These are phyloP conservation scores for Megaceryle alcyon DNA, from an alignment of 2,797 vertebrate species.

Conservation along the genomic window DNA sequence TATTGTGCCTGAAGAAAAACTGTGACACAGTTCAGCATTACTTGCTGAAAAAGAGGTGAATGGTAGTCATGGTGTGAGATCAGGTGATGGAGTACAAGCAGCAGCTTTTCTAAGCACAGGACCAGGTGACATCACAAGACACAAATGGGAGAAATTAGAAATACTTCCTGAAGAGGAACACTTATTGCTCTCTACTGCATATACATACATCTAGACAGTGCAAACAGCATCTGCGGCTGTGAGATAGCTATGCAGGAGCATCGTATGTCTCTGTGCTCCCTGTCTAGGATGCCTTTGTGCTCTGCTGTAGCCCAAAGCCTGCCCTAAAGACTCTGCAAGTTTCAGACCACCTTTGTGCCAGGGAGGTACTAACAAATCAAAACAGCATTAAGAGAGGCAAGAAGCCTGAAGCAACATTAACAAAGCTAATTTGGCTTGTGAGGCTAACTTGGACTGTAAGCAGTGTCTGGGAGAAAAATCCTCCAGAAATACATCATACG, in stretches of 20 bases:
- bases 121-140: not conserved
- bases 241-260: not conserved
- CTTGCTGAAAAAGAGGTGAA: not conserved
- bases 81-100: not conserved
- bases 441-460: not conserved
- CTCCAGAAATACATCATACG: not conserved
- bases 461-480: not conserved
- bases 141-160: not conserved
- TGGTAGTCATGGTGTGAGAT: not conserved
- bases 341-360: not conserved
- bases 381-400: not conserved
- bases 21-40: not conserved
- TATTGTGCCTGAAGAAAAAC: not conserved
- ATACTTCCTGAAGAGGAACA: not conserved
- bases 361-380: not conserved
- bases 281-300: not conserved
- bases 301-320: not conserved
- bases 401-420: not conserved
- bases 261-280: rapidly evolving
- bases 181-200: not conserved
- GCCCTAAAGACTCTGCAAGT: not conserved
- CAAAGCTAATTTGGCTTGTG: not conserved
- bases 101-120: not conserved
- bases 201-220: not conserved
- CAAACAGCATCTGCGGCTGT: not conserved